Base-by-base conservation (phyloP, 2,113 vertebrate species). In the Oophaga pumilio region DNA sequence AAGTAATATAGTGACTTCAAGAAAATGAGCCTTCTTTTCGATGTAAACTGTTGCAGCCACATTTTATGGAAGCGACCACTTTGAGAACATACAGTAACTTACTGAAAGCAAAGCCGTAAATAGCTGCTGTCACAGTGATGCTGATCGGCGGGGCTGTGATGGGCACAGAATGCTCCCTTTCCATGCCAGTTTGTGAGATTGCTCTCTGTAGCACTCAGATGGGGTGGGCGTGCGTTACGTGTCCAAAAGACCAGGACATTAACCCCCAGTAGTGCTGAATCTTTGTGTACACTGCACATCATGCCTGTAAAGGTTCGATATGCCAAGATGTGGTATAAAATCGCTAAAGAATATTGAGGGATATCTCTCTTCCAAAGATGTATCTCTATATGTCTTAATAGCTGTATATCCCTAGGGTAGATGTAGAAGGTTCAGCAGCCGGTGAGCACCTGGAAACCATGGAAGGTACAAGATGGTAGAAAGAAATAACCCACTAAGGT, bases 61-160 rank as follows among this genome's bases (percentile, higher is more conserved):
- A 9, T 49, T 76, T 83, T 76, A 57, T 52, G n/a, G 71, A 26
- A 76, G 56, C 18, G 76, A 59, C 71, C 87, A 88, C 71, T 88
- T 77, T 84, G 84, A 84, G 80, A 69, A 84, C 33, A 76, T 15
- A n/a, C n/a, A n/a, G n/a, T n/a, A 77, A 83, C 57, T 88, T 66
- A 60, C 59, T 76, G 71, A 69, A 82, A 64, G 14, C 33, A 13
- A 76, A 84, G 81, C 80, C 80, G 77, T 84, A 88, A 88, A 84
- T 84, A 88, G 80, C 59, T 76, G 12, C 80, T 77, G 87, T 88
- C 71, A 77, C 81, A 83, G 71, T 57, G 71, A 88, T 84, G 71
- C 87, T 76, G 86, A 87, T 82, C 59, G 77, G 78, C n/a, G 82
- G 66, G 53, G 68, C 49, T 83, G 69, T 22, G 57, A 64, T 82